phyloP scores from a whole-genome alignment of 2,797 vertebrate species.

The Pogoniulus pusillus region DNA sequence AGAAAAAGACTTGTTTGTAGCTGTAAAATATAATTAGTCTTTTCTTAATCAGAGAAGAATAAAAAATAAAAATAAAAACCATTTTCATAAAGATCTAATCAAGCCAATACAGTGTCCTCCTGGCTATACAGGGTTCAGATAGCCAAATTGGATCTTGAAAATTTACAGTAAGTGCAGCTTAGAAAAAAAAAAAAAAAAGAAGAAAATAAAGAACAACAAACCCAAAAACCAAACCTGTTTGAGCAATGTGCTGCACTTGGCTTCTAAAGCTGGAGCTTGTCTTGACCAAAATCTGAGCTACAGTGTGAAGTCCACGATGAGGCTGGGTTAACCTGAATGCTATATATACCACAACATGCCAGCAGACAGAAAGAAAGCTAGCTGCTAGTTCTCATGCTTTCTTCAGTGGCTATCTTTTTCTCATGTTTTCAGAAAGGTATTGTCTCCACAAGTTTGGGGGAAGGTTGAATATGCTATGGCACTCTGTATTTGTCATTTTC shows the following conservation, averaged over 20 bases:
- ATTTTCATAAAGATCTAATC: slow-evolving; percentile 53
- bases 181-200: slow-evolving; percentile 28
- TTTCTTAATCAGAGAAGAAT: slow-evolving; percentile 37
- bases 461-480: slow-evolving; percentile 51
- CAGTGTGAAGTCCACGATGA: slow-evolving; percentile 8
- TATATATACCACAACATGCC: neutral
- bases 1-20: neutral
- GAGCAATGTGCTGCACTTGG: slow-evolving; percentile 14
- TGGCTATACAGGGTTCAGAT: slow-evolving; percentile 51
- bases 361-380: slow-evolving; percentile 56
- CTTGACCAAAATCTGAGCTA: slow-evolving; percentile 62
- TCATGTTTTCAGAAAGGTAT: slow-evolving; percentile 42
- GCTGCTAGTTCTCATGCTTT: slow-evolving; percentile 69
- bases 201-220: slow-evolving; percentile 30
- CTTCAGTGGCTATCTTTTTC: slow-evolving; percentile 60
- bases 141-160: slow-evolving; percentile 46
- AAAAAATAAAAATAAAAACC: slow-evolving; percentile 20
- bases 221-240: neutral
- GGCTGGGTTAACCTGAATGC: slow-evolving; percentile 52
- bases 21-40: slow-evolving; percentile 34
- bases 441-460: slow-evolving; percentile 44
- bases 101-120: slow-evolving; percentile 9
- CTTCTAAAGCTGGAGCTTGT: slow-evolving; percentile 60
- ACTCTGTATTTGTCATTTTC: slow-evolving; percentile 67
- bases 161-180: slow-evolving; percentile 49